Conservation (phyloP, 2,888 invertebrate genomes). For the Chalcosyrphus nemorum region DNA sequence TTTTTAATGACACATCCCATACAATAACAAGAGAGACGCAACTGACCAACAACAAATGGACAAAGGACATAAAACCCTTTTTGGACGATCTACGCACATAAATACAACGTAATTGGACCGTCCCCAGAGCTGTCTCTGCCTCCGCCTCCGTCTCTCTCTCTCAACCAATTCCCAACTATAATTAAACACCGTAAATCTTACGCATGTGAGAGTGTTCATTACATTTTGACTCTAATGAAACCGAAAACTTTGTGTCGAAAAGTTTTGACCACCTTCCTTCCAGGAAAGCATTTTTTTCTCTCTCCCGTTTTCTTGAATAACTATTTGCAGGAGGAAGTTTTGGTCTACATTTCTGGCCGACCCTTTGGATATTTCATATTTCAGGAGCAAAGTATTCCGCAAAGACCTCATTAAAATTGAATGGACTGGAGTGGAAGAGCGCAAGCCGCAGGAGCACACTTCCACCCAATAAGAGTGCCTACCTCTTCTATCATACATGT, state of each 20-base stretch:
- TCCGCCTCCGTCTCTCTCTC: too few relatives aligned
- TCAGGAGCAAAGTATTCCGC: slow-evolving; percentile 14
- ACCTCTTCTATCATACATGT: too few relatives aligned
- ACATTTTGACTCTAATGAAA: slow-evolving; percentile 62
- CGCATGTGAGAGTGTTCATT: slow-evolving; percentile 60
- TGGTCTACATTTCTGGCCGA: slow-evolving; percentile 6
- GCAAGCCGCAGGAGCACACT: too few relatives aligned
- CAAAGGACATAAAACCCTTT: slow-evolving; percentile 30
- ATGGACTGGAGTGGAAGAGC: slow-evolving; percentile 29
- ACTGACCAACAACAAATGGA: slow-evolving; percentile 27
- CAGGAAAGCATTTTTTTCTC: slow-evolving; percentile 9
- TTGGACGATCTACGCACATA: slow-evolving; percentile 34
- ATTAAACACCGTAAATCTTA: slow-evolving; percentile 71
- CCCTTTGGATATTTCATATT: slow-evolving; percentile 55
- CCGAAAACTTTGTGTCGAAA: slow-evolving; percentile 48
- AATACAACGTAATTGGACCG: slow-evolving; percentile 57
- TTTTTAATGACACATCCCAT: slow-evolving; percentile 46
- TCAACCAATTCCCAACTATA: slow-evolving; percentile 43
- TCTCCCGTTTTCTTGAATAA: slow-evolving; percentile 18
- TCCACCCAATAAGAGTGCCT: too few relatives aligned
- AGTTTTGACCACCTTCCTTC: slow-evolving; percentile 18
- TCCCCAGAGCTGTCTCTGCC: too few relatives aligned
- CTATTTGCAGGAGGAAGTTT: too few relatives aligned
- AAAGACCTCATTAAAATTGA: slow-evolving; percentile 49
- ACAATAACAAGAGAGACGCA: slow-evolving; percentile 16